phyloP scores from a whole-genome alignment of 2,888 invertebrate species.

The Polydesmus complanatus region DNA sequence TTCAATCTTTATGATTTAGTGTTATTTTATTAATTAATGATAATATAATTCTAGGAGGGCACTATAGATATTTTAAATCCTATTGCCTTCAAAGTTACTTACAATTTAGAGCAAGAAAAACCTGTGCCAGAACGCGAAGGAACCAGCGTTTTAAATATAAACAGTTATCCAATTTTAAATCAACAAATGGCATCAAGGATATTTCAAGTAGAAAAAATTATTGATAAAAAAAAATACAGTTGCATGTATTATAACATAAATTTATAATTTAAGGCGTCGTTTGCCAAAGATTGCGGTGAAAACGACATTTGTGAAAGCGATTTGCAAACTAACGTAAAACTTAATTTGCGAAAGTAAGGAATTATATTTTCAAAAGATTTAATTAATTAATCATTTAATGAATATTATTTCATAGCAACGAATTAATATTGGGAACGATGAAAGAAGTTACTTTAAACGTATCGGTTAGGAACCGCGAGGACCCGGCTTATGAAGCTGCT shows the following conservation, averaged over 20 bases:
- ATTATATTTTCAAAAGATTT: not conserved
- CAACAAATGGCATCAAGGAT: conserved; percentile 64
- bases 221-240: not conserved
- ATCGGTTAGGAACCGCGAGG: conserved; percentile 59
- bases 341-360: conserved; percentile 34
- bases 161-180: conserved; percentile 74
- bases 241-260: not conserved
- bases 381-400: conserved; percentile 1
- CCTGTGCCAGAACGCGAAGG: conserved; percentile 41
- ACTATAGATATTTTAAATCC: conserved; percentile 78
- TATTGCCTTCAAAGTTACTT: conserved; percentile 70
- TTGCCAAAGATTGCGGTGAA: conserved; percentile 79
- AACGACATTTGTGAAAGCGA: conserved; percentile 79
- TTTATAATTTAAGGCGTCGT: conserved; percentile 47
- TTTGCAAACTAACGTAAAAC: conserved; percentile 44
- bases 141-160: conserved; percentile 49
- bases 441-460: conserved; percentile 63
- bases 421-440: conserved; percentile 49
- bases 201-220: conserved; percentile 35
- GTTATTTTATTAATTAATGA: conserved; percentile 6
- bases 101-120: conserved; percentile 57
- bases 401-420: conserved; percentile 22
- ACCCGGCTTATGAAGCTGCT: conserved; percentile 80
- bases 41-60: conserved; percentile 43
- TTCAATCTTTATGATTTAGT: conserved; percentile 10